These are phyloP conservation scores for Archocentrus centrarchus DNA, from an alignment of 2,113 vertebrate genomes.

Conservation along the genomic window DNA sequence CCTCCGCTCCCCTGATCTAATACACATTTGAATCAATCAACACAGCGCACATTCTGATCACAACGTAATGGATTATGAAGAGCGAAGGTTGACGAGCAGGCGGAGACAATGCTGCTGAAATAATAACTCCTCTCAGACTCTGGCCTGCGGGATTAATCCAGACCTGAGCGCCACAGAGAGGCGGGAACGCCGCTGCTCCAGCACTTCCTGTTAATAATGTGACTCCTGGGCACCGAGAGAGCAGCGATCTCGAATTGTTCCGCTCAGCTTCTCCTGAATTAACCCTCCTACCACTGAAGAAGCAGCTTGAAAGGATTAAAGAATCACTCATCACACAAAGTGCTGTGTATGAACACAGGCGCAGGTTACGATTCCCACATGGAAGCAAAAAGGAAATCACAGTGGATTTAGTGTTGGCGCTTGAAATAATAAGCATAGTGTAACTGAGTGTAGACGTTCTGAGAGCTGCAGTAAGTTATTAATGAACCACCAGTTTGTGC, in stretches of 20 bases:
- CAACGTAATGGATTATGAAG: conserved; percentile 46
- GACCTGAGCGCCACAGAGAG: background rate
- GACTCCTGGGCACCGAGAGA: conserved; percentile 2
- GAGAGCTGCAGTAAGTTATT: background rate
- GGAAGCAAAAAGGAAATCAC: background rate
- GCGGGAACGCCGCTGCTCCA: background rate
- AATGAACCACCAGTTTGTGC: background rate
- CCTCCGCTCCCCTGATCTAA: conserved; percentile 37
- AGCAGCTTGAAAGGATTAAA: conserved; percentile 51
- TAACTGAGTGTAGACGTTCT: background rate
- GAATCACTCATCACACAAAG: background rate
- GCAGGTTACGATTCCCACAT: background rate
- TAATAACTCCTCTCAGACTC: conserved; percentile 31
- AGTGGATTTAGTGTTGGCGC: background rate
- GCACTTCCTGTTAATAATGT: conserved; percentile 50
- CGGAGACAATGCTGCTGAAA: background rate
- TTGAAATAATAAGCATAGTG: background rate
- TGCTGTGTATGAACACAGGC: background rate
- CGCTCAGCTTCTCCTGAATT: conserved; percentile 51
- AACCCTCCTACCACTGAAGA: conserved; percentile 38
- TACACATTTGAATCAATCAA: conserved; percentile 59
- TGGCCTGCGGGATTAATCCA: conserved; percentile 43
- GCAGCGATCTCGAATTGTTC: conserved; percentile 64
- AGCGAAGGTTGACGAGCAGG: conserved; percentile 8
- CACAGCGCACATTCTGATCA: conserved; percentile 55